Conservation (phyloP, 2,888 invertebrate species). For the Bombylius discolor region DNA sequence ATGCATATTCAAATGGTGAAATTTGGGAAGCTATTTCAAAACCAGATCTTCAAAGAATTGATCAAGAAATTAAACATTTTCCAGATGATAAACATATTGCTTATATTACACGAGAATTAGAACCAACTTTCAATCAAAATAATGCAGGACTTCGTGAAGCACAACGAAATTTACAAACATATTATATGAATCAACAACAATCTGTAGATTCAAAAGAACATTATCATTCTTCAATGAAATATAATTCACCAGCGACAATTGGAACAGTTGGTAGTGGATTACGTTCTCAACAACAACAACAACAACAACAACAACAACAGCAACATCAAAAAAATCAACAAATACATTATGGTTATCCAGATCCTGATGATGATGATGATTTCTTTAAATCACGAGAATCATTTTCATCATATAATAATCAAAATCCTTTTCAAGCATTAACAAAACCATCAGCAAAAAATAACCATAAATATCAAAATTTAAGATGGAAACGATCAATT, state of each 20-base stretch:
- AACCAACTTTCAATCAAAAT: conserved; percentile 11
- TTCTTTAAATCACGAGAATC: background rate
- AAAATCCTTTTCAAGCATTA: background rate
- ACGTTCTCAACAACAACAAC: background rate
- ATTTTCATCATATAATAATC: background rate
- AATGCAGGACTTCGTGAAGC: conserved; percentile 6
- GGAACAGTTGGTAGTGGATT: no score
- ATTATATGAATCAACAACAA: conserved; percentile 2
- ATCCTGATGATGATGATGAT: background rate
- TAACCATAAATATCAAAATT: background rate
- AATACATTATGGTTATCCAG: background rate
- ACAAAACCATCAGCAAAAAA: background rate
- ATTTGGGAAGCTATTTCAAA: conserved; percentile 4
- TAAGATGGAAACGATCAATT: background rate
- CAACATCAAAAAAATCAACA: no score
- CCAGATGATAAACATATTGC: background rate
- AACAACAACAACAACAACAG: background rate
- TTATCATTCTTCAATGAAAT: background rate
- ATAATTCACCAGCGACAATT: background rate
- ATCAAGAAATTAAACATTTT: background rate
- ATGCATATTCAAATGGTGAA: background rate
- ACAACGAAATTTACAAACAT: conserved; percentile 4
- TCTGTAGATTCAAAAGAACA: background rate
- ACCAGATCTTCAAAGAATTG: background rate
- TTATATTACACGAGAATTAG: conserved; percentile 9